Evolutionary conservation across 2,888 invertebrate genomes (phyloP).

Genomic region (Icerya purchasi): DNA sequence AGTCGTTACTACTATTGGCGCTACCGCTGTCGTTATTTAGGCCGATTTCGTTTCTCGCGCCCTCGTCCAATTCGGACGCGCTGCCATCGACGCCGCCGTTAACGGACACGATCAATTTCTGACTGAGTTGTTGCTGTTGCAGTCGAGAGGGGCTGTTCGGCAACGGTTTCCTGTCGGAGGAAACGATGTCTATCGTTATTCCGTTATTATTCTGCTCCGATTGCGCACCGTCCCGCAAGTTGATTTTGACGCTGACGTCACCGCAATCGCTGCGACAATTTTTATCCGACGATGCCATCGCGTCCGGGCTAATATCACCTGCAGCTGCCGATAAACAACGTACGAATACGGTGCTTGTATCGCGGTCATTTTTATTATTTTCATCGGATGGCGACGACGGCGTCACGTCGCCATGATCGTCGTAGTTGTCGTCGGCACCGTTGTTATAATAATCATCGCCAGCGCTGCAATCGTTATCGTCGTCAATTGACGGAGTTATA

Average conservation of each 20-base stretch:
- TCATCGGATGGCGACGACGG: constrained; percentile 3
- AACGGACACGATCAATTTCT: no score
- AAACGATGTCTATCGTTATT: constrained; percentile 6
- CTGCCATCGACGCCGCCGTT: neutral
- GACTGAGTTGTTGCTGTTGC: neutral
- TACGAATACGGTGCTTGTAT: neutral
- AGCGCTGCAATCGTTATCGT: neutral
- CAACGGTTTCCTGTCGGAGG: constrained; percentile 1
- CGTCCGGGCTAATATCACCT: no score
- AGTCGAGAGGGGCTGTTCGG: neutral
- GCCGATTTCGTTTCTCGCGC: no score
- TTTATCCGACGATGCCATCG: no score
- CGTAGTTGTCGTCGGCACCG: constrained; percentile 21
- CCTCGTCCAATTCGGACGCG: neutral
- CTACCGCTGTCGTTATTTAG: no score
- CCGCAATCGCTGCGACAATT: no score
- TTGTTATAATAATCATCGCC: constrained; percentile 32
- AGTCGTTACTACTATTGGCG: no score
- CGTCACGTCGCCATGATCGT: no score
- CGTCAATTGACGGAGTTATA: neutral
- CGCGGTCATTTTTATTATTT: constrained; percentile 2
- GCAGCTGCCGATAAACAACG: neutral
- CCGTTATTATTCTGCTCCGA: constrained; percentile 13
- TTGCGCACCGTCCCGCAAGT: no score
- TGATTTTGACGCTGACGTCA: no score